Evolutionary conservation across 1,140 invertebrate genomes (phyloP), one percentile per base, ranked within the genome.

Genomic region (Caenorhabditis latens): DNA sequence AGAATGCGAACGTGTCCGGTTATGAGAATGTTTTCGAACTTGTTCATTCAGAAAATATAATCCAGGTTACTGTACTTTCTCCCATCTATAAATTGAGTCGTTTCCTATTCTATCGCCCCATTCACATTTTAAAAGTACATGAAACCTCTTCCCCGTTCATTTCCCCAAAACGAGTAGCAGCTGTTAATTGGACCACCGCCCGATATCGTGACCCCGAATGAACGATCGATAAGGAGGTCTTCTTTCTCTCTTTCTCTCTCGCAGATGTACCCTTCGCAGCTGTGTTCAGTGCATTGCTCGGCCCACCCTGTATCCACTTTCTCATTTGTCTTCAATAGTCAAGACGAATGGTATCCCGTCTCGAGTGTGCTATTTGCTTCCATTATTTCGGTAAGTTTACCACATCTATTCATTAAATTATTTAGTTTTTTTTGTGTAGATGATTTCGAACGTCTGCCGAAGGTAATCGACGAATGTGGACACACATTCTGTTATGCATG

Each of bases 211-310:
- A 43, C 19, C 67, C 7, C 14, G 9, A n/a, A 32, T 32, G 21
- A 9, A 48, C 67, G 67, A 75, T 75, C 67, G 67, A 75, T 75
- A 48, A 16, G 42, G 43, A 21, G 42, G 67, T 43, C 42, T 67
- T 21, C 42, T 21, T 13, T 32, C 32, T 32, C 32, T 32, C 32
- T 32, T 32, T 32, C 32, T 32, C 32, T 32, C 32, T 46, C 21
- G 67, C 42, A 75, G 65, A 71, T 71, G 67, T 46, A 46, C 67
- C 7, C 67, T 46, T 75, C n/a, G 67, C 67, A 75, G 67, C 67
- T 75, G 67, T 75, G 67, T 46, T 46, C 57, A 58, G 57, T 58
- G 14, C 24, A 46, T 19, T 46, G 19, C 42, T 46, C 16, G 8
- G 9, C 24, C 19, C 16, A 1, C 46, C 67, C 19, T 48, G 13